Percentiles rank a stretch among this genome's conserved stretches.
Evolutionary conservation across 2,113 vertebrate genomes (phyloP).

Genomic region (Cynocephalus volans): DNA sequence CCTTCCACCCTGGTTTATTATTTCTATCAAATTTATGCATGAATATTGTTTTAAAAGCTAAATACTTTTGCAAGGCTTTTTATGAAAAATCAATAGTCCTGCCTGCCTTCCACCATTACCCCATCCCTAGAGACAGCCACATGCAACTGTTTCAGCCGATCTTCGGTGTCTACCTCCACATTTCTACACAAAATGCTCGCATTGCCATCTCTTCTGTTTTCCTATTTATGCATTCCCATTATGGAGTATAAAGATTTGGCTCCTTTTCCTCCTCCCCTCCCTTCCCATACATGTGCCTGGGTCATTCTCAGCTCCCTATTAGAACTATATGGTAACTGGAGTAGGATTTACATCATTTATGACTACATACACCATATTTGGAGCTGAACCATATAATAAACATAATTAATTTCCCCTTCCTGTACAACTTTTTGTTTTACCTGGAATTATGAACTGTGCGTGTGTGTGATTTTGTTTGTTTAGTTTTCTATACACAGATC

Average conservation of each 20-base stretch:
- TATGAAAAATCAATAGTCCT: background rate
- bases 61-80: background rate
- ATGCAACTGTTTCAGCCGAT: background rate
- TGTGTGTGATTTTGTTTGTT: background rate
- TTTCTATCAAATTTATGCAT: slow-evolving; percentile 15
- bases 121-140: background rate
- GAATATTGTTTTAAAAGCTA: background rate
- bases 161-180: background rate
- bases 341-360: background rate
- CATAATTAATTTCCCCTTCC: background rate
- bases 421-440: background rate
- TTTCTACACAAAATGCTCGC: background rate
- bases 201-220: background rate
- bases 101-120: background rate
- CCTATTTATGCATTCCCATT: background rate
- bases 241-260: background rate
- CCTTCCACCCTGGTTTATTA: background rate
- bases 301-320: background rate
- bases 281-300: background rate
- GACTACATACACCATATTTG: background rate
- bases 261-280: background rate
- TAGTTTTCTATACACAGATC: background rate
- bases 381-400: background rate
- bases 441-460: background rate
- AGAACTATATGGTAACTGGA: background rate